These are phyloP conservation scores for Apotomis capreana DNA, from an alignment of 2,888 invertebrate species.

Conservation along the genomic window DNA sequence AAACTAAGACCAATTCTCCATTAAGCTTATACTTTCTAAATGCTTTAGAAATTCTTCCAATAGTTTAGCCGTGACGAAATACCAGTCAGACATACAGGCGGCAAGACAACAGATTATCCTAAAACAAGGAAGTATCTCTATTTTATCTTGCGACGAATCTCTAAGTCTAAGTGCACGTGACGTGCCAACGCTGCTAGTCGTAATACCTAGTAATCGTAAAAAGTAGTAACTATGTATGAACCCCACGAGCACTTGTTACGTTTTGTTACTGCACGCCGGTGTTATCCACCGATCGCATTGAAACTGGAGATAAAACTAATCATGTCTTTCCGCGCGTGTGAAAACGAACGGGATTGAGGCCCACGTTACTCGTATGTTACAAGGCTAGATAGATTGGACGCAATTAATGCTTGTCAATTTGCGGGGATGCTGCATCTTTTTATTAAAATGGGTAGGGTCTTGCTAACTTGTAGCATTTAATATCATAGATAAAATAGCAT, in stretches of 20 bases:
- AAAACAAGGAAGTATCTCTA: no score
- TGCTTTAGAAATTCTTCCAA: no score
- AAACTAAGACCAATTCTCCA: no score
- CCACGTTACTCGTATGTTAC: conserved; percentile 22
- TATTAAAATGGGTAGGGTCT: no score
- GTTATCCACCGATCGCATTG: conserved; percentile 23
- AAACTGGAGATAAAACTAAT: conserved; percentile 26
- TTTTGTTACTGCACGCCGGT: background rate
- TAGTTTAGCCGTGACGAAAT: no score
- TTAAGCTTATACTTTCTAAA: no score
- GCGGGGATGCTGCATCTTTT: background rate
- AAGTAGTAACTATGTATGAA: background rate
- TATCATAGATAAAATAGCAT: no score
- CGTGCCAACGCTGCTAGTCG: conserved; percentile 1
- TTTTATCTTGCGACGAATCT: conserved; percentile 21
- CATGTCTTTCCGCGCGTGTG: conserved; percentile 25
- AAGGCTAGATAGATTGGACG: background rate
- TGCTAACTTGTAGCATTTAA: no score
- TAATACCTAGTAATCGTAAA: background rate
- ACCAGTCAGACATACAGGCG: no score
- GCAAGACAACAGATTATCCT: no score
- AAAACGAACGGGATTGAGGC: conserved; percentile 1
- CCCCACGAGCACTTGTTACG: background rate
- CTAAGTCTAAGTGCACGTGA: background rate
- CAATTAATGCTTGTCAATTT: background rate